Conservation (phyloP, 2,888 invertebrate species). For the Cyrtodaria siliqua region DNA sequence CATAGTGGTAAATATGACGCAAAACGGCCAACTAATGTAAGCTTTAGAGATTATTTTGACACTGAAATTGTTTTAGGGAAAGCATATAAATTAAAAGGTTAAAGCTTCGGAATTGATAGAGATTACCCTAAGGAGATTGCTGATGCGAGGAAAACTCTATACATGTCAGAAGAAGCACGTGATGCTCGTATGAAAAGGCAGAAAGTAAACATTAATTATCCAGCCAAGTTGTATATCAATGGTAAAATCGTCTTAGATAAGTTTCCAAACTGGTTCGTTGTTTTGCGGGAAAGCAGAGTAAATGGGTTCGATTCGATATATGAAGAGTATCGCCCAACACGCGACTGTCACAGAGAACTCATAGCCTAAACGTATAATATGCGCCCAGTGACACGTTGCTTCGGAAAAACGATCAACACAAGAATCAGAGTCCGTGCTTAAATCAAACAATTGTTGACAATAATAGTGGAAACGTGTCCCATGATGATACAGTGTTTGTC, state of each 20-base stretch:
- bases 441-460: too few species aligned
- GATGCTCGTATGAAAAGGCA: conserved; percentile 3
- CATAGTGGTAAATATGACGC: not conserved
- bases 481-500: too few species aligned
- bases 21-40: conserved; percentile 27
- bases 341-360: too few species aligned
- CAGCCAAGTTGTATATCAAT: conserved; percentile 25
- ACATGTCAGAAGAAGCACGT: conserved; percentile 12
- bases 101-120: conserved; percentile 27
- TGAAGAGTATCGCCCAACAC: too few species aligned
- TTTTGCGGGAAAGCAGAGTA: too few species aligned
- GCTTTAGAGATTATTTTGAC: conserved; percentile 27
- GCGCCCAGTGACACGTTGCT: too few species aligned
- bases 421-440: too few species aligned
- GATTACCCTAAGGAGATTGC: conserved; percentile 38
- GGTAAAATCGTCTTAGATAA: conserved; percentile 9
- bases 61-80: conserved; percentile 19
- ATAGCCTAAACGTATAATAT: too few species aligned
- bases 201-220: conserved; percentile 22
- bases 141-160: conserved; percentile 15
- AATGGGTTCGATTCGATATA: too few species aligned
- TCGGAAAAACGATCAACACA: too few species aligned
- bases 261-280: conserved; percentile 45
- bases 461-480: too few species aligned
- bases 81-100: conserved; percentile 21